A percentile compares a stretch with the other conserved stretches of the same genome.
Conservation (phyloP, 2,797 vertebrate genomes). For the Onychomys torridus region DNA sequence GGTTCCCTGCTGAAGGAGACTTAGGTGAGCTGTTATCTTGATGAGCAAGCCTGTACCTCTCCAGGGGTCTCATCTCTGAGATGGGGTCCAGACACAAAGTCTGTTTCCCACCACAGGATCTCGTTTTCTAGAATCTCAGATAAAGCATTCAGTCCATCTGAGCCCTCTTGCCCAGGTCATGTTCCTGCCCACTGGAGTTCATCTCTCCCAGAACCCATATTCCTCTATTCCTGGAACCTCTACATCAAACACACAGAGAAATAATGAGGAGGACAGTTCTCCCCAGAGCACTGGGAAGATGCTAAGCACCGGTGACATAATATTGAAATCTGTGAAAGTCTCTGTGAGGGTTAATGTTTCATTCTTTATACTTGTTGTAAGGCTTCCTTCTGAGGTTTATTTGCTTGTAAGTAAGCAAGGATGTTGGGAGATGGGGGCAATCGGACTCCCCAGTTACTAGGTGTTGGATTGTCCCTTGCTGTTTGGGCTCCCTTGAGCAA, state of each 20-base stretch:
- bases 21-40: background rate
- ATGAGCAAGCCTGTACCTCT: background rate
- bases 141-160: background rate
- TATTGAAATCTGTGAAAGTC: background rate
- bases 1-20: constrained; percentile 4
- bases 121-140: background rate
- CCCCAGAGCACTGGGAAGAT: background rate
- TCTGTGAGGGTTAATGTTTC: background rate
- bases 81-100: background rate
- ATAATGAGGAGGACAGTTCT: background rate
- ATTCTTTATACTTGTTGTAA: background rate
- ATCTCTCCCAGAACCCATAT: background rate
- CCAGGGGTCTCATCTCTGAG: background rate
- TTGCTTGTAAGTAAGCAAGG: background rate
- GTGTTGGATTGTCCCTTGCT: background rate
- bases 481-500: background rate
- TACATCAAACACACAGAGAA: background rate
- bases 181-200: background rate
- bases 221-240: background rate
- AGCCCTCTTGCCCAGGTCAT: background rate
- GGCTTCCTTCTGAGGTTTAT: background rate
- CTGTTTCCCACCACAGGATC: background rate
- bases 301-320: background rate
- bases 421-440: background rate
- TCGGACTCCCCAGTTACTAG: too few relatives aligned